Percentiles rank a stretch among this genome's conserved stretches.
These are phyloP conservation scores for Eilema depressum DNA, from an alignment of 2,888 invertebrate genomes.

Conservation along the genomic window DNA sequence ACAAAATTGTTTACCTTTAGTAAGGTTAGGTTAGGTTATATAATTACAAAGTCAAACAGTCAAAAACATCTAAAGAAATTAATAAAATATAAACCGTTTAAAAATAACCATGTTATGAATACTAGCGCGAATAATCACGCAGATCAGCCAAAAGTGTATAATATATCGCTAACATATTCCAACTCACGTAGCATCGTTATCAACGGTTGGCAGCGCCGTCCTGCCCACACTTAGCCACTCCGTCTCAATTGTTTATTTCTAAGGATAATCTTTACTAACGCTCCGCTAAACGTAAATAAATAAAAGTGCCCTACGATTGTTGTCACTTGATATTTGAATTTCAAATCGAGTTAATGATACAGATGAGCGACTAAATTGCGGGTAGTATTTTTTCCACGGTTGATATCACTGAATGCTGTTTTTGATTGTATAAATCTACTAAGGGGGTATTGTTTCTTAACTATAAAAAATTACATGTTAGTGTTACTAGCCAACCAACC, in stretches of 20 bases:
- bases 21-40: too few species aligned
- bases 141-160: conserved; percentile 67
- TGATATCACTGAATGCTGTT: too few species aligned
- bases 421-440: not conserved
- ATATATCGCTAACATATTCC: conserved; percentile 76
- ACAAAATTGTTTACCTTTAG: too few species aligned
- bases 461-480: too few species aligned
- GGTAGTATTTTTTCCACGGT: not conserved
- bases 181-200: conserved; percentile 73
- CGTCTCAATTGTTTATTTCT: conserved; percentile 73
- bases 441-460: too few species aligned
- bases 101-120: conserved; percentile 19
- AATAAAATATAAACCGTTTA: conserved; percentile 2
- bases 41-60: too few species aligned
- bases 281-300: conserved; percentile 54
- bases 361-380: not conserved
- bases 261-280: conserved; percentile 74
- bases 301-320: conserved; percentile 33
- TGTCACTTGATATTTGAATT: conserved; percentile 29
- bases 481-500: too few species aligned
- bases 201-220: conserved; percentile 52
- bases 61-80: too few species aligned
- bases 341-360: conserved; percentile 20
- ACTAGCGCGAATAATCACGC: conserved; percentile 50
- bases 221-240: conserved; percentile 44